phyloP scores from a whole-genome alignment of 2,797 vertebrate genomes.

The Lepus townsendii region DNA sequence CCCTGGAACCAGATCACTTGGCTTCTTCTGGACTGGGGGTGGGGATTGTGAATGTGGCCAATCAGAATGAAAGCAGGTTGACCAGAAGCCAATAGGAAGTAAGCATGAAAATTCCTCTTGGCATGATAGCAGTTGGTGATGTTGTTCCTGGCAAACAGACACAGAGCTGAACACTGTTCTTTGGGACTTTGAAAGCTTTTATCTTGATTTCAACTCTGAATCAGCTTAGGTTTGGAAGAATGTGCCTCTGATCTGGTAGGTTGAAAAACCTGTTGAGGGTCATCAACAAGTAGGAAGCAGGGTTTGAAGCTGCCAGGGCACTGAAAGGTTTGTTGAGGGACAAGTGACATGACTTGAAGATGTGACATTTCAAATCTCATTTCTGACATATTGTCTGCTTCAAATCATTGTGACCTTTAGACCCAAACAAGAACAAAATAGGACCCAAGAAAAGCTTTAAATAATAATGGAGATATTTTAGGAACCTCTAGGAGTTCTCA shows the following conservation, averaged over 20 bases:
- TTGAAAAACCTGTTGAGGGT: slow-evolving; percentile 40
- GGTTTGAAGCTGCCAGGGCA: background rate
- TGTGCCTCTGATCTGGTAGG: background rate
- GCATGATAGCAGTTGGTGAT: slow-evolving; percentile 61
- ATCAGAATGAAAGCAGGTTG: slow-evolving; percentile 73
- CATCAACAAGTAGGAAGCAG: background rate
- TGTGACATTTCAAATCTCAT: background rate
- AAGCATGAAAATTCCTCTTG: slow-evolving; percentile 29
- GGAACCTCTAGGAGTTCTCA: slow-evolving; percentile 9
- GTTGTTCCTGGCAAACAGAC: slow-evolving; percentile 36
- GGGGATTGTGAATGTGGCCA: slow-evolving; percentile 61
- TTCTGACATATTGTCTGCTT: background rate
- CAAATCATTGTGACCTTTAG: background rate
- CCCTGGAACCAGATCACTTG: slow-evolving; percentile 20
- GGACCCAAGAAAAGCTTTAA: background rate
- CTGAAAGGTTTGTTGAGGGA: background rate
- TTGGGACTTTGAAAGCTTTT: slow-evolving; percentile 41
- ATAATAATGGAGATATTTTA: background rate
- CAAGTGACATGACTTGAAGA: background rate
- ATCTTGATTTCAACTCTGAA: slow-evolving; percentile 26
- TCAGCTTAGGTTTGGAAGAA: slow-evolving; percentile 10
- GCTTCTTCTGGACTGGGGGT: slow-evolving; percentile 62
- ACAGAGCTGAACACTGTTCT: background rate
- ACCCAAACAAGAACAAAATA: background rate
- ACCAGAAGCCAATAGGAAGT: slow-evolving; percentile 74